Evolutionary conservation across 2,797 vertebrate genomes (phyloP), one percentile per base, ranked within the genome.

Genomic region (Falco rusticolus): DNA sequence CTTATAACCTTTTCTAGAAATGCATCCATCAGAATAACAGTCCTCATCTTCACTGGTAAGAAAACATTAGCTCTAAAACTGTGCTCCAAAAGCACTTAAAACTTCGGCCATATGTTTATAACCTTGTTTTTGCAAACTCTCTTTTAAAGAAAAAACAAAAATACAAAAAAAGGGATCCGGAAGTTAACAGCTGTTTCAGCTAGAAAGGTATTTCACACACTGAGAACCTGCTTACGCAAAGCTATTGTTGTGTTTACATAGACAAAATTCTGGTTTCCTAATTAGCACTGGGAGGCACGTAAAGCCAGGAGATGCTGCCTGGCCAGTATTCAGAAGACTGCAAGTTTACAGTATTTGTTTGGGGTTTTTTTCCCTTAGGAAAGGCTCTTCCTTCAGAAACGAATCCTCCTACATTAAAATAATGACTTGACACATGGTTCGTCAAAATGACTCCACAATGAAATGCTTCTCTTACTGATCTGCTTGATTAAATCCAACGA

Each of bases 261-360:
- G 88, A 91, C 96, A 97, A 97, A 97, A 97, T 95, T 91, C 88
- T 84, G 59, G 31, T 57, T 94, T 91, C 82, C 83, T 97, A 97
- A 97, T 97, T 89, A 97, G 94, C 88, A 84, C 89, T 88, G 72
- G 72, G 94, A 97, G 92, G 76, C 74, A 75, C 10, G 70, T 51
- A 81, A 68, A 97, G 78, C 41, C 94, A 61, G 45, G 87, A 84
- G 89, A 89, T 87, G 77, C 65, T 97, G 94, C 82, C 95, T 94
- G 90, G 89, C 17, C 94, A 76, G 50, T 37, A 74, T 75, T 96
- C 89, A 80, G 59, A 96, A 92, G 65, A 63, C 57, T 78, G 15
- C 25, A 84, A 84, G 34, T 90, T 96, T 84, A 91, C 29, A 91
- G 29, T 39, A 90, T 95, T 93, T 76, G n/a, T 74, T 97, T 90